phyloP scores from a whole-genome alignment of 2,888 invertebrate species.

The Lithophane ornitopus region DNA sequence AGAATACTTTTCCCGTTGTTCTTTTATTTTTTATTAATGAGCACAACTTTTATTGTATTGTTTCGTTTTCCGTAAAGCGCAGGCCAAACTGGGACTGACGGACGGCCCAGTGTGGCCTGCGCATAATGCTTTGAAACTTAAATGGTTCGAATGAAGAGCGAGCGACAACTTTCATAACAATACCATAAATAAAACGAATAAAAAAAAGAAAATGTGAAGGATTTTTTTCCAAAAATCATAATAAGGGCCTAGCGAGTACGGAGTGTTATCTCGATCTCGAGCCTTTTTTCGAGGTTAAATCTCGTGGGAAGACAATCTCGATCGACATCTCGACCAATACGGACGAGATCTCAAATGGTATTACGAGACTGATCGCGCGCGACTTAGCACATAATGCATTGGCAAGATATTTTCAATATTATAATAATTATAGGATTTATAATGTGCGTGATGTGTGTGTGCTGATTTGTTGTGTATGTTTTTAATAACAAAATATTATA shows the following conservation, averaged over 20 bases:
- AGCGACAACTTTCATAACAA: not conserved
- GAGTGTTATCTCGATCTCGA: not conserved
- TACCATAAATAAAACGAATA: not conserved
- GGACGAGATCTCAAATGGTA: not conserved
- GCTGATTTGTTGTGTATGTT: not conserved
- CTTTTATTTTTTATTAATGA: conserved; percentile 9
- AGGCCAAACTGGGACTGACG: no score
- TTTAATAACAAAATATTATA: not conserved
- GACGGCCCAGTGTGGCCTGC: no score
- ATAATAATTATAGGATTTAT: not conserved
- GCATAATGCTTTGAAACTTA: not conserved
- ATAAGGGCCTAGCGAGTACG: not conserved
- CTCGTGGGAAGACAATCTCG: not conserved
- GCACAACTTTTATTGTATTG: not conserved
- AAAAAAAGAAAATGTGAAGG: not conserved
- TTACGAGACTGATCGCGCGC: not conserved
- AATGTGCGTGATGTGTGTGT: not conserved
- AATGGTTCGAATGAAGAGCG: not conserved
- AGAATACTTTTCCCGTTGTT: conserved; percentile 3
- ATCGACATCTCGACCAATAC: not conserved
- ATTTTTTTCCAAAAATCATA: not conserved
- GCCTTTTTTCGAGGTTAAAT: not conserved
- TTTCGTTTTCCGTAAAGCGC: not conserved
- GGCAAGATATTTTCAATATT: not conserved
- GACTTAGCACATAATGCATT: not conserved